A percentile compares a stretch with the other conserved stretches of the same genome.
Evolutionary conservation across 2,113 vertebrate species (phyloP).

Genomic region (Urocolius indicus): DNA sequence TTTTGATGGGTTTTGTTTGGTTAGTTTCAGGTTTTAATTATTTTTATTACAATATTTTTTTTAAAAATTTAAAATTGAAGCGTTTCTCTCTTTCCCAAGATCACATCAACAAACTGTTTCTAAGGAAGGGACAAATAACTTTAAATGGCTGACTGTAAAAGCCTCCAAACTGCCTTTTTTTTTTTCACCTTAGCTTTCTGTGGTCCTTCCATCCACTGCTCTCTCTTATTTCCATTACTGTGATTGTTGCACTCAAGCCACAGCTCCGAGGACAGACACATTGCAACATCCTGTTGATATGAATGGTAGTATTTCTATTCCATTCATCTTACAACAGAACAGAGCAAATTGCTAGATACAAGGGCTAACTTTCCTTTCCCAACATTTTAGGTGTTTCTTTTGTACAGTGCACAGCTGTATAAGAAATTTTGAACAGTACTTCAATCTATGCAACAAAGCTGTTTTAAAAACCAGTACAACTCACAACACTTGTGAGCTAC

Average conservation of each 20-base stretch:
- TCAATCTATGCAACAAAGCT: not conserved
- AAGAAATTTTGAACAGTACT: not conserved
- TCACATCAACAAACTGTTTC: not conserved
- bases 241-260: not conserved
- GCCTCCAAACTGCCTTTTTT: not conserved
- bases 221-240: not conserved
- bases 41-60: not conserved
- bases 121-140: not conserved
- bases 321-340: not conserved
- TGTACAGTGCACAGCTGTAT: not conserved
- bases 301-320: not conserved
- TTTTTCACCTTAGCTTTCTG: not conserved
- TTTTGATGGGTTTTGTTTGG: not conserved
- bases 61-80: not conserved
- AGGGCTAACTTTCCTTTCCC: not conserved
- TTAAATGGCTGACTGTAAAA: not conserved
- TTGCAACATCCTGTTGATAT: not conserved
- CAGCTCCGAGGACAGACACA: not conserved
- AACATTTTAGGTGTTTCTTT: not conserved
- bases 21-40: fast-evolving
- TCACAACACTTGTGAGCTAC: not conserved
- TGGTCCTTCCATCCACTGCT: not conserved
- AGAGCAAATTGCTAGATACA: not conserved
- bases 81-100: not conserved
- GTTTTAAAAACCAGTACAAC: not conserved